These are phyloP conservation scores for Ochotona curzoniae DNA, from an alignment of 2,113 vertebrate species.

Conservation along the genomic window DNA sequence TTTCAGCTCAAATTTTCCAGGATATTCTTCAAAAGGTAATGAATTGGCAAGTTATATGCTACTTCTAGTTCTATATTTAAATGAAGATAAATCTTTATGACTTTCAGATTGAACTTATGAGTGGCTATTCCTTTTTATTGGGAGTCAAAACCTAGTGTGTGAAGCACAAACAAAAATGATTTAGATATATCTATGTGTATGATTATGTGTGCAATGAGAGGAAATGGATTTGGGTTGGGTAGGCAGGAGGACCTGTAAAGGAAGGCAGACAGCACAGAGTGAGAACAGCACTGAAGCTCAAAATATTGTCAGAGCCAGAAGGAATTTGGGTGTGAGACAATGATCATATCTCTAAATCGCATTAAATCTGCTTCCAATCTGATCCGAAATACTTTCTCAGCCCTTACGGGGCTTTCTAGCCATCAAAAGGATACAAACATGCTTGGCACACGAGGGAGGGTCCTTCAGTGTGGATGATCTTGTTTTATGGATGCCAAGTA, in stretches of 20 bases:
- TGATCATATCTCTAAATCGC: background rate
- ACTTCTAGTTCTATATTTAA: constrained; percentile 84
- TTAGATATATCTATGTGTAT: background rate
- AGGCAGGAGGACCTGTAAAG: background rate
- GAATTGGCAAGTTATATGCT: constrained; percentile 85
- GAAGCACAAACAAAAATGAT: background rate
- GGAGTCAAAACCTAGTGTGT: constrained; percentile 52
- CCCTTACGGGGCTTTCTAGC: background rate
- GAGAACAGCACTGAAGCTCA: background rate
- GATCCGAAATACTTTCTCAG: background rate
- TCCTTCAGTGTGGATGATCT: background rate
- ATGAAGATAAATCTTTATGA: constrained; percentile 85
- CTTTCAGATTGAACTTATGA: constrained; percentile 78
- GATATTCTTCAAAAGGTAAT: constrained; percentile 85
- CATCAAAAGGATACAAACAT: background rate
- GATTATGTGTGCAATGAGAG: background rate
- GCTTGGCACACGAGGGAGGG: background rate
- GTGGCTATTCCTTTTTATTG: constrained; percentile 63
- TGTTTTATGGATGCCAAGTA: background rate
- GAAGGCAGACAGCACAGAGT: background rate
- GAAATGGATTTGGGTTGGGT: background rate
- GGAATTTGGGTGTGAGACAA: background rate
- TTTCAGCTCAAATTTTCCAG: constrained; percentile 85
- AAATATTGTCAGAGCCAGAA: background rate
- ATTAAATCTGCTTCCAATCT: background rate